A percentile compares a stretch with the other conserved stretches of the same genome.
phyloP scores from a whole-genome alignment of 2,888 invertebrate species.

The Plemyria rubiginata region DNA sequence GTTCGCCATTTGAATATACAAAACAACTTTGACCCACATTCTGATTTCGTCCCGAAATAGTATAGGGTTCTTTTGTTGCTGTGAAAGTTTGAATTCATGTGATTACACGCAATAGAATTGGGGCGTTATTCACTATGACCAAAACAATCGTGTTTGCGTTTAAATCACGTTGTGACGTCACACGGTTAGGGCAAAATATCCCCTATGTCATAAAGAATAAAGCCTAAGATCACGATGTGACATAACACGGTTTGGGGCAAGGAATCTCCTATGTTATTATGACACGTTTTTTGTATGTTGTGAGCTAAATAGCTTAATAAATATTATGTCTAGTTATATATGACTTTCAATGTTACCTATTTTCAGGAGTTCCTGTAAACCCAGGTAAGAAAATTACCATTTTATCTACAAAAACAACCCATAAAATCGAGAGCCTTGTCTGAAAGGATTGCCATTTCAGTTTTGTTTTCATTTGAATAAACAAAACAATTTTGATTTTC shows the following conservation, averaged over 20 bases:
- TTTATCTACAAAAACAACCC: conserved; percentile 6
- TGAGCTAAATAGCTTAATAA: too few species aligned
- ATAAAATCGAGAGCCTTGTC: background rate
- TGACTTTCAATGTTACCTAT: background rate
- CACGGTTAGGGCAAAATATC: too few species aligned
- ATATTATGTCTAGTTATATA: too few species aligned
- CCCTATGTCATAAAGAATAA: too few species aligned
- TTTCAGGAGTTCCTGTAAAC: background rate
- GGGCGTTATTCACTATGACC: too few species aligned
- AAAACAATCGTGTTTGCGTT: too few species aligned
- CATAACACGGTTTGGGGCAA: too few species aligned
- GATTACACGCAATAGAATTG: background rate
- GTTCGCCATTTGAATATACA: conserved; percentile 26
- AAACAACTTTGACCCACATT: conserved; percentile 28
- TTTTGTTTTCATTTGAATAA: conserved; percentile 4
- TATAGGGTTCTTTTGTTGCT: conserved; percentile 9
- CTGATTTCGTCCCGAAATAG: conserved; percentile 11
- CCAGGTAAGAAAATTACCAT: conserved; percentile 2
- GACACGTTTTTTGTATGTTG: too few species aligned
- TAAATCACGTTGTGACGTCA: too few species aligned
- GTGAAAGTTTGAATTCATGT: conserved; percentile 6
- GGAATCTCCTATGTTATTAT: too few species aligned
- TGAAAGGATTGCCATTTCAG: conserved; percentile 9
- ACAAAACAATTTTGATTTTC: background rate
- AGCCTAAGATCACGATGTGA: too few species aligned